Conservation (phyloP, 2,113 vertebrate species). For the Rhynchomys soricoides region DNA sequence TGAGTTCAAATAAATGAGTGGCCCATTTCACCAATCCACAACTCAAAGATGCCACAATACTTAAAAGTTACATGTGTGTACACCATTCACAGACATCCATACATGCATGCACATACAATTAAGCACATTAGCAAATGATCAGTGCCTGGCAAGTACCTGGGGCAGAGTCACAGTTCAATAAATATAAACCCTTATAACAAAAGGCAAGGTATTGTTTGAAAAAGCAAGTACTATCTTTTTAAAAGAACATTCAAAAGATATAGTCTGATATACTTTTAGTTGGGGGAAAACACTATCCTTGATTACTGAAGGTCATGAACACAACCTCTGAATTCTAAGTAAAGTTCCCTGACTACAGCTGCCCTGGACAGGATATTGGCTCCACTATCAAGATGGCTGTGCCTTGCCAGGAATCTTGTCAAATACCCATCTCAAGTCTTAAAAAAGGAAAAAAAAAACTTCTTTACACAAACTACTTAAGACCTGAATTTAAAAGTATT, state of each 20-base stretch:
- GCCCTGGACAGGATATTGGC: neutral
- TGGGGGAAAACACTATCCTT: conserved; percentile 3
- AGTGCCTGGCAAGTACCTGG: neutral
- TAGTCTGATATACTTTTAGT: neutral
- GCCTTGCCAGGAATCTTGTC: conserved; percentile 24
- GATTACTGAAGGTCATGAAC: neutral
- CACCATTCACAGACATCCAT: neutral
- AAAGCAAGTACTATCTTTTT: neutral
- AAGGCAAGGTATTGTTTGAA: neutral
- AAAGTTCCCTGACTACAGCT: conserved; percentile 17
- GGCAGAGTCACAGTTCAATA: conserved; percentile 3
- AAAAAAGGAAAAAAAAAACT: neutral
- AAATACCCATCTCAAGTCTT: neutral
- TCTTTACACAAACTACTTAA: neutral
- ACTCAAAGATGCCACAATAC: neutral
- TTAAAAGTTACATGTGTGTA: neutral
- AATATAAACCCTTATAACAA: neutral
- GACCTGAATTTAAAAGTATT: neutral
- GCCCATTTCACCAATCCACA: neutral
- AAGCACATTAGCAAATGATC: neutral
- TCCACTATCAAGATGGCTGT: neutral
- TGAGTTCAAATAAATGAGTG: too few species aligned
- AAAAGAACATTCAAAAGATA: conserved; percentile 41
- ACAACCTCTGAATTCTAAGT: conserved; percentile 31
- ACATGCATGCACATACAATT: neutral